Percentiles rank a stretch among this genome's conserved stretches.
Evolutionary conservation across 1,140 invertebrate genomes (phyloP).

Genomic region (Trichonephila clavata): DNA sequence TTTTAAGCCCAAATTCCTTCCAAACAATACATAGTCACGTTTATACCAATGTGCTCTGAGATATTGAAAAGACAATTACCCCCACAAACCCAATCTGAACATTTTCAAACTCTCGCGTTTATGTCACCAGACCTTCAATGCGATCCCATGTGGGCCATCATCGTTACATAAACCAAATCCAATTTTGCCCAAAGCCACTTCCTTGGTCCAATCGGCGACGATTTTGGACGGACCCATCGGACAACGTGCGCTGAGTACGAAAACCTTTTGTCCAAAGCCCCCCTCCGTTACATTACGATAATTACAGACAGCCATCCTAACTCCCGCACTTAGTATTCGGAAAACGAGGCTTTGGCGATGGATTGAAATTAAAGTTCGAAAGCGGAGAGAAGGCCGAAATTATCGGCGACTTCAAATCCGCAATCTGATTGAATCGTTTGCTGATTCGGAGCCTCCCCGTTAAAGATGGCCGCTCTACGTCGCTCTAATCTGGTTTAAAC

Average conservation of each 20-base stretch:
- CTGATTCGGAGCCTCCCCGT: constrained; percentile 47
- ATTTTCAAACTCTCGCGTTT: constrained; percentile 3
- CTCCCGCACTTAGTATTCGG: constrained; percentile 54
- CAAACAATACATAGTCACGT: no score
- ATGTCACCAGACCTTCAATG: neutral
- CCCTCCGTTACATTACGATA: constrained; percentile 67
- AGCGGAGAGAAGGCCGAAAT: constrained; percentile 38
- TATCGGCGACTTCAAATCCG: constrained; percentile 53
- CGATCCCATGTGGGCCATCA: neutral
- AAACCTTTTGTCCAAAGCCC: constrained; percentile 65
- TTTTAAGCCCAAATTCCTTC: no score
- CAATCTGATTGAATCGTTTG: constrained; percentile 69
- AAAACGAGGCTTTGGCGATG: constrained; percentile 45
- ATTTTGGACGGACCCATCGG: constrained; percentile 23
- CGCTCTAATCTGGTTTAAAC: constrained; percentile 69
- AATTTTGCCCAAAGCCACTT: constrained; percentile 55
- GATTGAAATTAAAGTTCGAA: constrained; percentile 71
- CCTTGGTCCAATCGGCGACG: constrained; percentile 22
- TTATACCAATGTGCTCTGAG: no score
- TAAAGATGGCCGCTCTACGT: constrained; percentile 45
- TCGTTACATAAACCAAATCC: constrained; percentile 57
- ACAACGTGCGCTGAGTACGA: constrained; percentile 55
- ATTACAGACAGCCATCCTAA: constrained; percentile 28
- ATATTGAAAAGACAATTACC: neutral
- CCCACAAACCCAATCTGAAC: neutral